Evolutionary conservation across 2,113 vertebrate species (phyloP), one percentile per base, ranked within the genome.

Genomic region (Chaetura pelagica): DNA sequence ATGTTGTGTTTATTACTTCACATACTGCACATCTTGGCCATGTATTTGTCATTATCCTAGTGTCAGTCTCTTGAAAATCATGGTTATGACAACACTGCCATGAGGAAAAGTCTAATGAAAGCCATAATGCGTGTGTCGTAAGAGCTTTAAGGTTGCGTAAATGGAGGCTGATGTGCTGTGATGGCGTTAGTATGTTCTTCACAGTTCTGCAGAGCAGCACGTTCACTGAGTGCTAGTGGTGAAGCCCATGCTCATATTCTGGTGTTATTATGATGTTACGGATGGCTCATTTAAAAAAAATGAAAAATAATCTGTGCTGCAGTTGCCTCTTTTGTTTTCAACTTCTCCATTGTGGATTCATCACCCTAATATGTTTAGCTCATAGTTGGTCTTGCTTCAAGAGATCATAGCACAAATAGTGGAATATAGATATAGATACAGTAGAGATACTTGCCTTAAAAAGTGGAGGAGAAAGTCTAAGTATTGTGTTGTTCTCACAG

Each of bases 121-220:
- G 40, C 49, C 26, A 22, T 81, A 49, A 55, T 0, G 17, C 44
- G 35, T 0, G 0, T 75, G 49, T 93, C 29, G 2, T 21, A 79
- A 74, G 55, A 77, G 51, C 42, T 76, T 84, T 77, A 57, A 51
- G 51, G 20, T 69, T 88, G 27, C 5, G 1, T 44, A 69, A 79
- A 30, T 0, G 1, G 54, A 74, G 24, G 5, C 35, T 74, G 78
- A 46, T 86, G n/a, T 55, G 49, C 46, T 88, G 34, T n/a, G 14
- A 20, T 57, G n/a, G 16, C 0, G 0, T 72, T 44, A 35, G 42
- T 20, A 15, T 22, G 9, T 66, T 83, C n/a, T 93, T 19, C 15
- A 68, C 14, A 0, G 0, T 64, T 78, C 16, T 76, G 2, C 10
- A 48, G 51, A 85, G 32, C n/a, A 74, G 18, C 5, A 4, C 46